These are phyloP conservation scores for Brachyalestes nurse DNA, from an alignment of 2,797 vertebrate genomes.

Conservation along the genomic window DNA sequence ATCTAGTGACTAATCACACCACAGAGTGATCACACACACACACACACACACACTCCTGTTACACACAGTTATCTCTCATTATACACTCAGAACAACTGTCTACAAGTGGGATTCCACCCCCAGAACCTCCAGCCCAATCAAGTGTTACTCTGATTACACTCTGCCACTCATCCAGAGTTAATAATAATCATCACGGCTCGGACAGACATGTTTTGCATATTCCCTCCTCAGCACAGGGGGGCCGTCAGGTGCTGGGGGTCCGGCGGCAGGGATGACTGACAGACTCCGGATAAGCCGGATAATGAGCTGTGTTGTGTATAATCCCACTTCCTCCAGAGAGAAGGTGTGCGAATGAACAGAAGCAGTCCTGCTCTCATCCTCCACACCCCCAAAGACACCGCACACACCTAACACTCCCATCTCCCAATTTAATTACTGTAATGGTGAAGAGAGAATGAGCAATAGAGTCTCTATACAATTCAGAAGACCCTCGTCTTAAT, in stretches of 20 bases:
- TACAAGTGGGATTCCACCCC: not conserved
- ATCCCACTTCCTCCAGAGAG: conserved; percentile 10
- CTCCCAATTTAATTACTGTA: not conserved
- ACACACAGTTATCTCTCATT: not conserved
- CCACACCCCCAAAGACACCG: not conserved
- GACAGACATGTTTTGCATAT: conserved; percentile 16
- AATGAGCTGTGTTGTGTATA: conserved; percentile 24
- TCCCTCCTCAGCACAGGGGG: conserved; percentile 18
- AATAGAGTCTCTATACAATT: not conserved
- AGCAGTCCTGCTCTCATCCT: not conserved
- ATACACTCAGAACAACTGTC: not conserved
- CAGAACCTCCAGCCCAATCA: not conserved
- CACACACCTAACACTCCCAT: not conserved
- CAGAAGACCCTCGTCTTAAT: not conserved
- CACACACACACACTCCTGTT: not conserved
- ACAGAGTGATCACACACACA: not conserved
- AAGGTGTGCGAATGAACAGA: not conserved
- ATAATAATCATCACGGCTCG: not conserved
- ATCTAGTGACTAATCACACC: conserved; percentile 32
- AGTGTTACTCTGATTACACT: not conserved
- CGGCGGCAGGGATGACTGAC: conserved; percentile 38
- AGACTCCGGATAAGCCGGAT: conserved; percentile 7
- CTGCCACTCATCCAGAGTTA: not conserved
- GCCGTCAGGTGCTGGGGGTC: not conserved
- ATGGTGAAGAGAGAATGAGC: not conserved